phyloP scores from a whole-genome alignment of 2,113 vertebrate genomes.

The Lasiurus cinereus region DNA sequence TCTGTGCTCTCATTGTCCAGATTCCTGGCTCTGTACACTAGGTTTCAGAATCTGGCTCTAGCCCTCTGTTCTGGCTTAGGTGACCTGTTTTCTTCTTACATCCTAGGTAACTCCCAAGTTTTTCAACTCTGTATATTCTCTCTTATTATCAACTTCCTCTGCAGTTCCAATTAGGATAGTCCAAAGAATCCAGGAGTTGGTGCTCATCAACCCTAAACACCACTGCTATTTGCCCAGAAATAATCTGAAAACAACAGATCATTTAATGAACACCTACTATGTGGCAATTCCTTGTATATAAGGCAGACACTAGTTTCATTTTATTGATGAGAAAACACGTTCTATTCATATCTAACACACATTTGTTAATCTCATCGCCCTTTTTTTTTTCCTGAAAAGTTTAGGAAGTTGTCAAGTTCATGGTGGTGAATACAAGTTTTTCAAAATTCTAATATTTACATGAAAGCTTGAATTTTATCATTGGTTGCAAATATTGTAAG shows the following conservation, averaged over 20 bases:
- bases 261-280: not conserved
- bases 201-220: not conserved
- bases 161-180: not conserved
- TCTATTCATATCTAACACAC: not conserved
- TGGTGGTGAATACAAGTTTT: slow-evolving; percentile 13
- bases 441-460: slow-evolving; percentile 54
- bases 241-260: slow-evolving; percentile 6
- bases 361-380: slow-evolving; percentile 25
- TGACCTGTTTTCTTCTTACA: not conserved
- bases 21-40: not conserved
- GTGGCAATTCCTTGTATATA: not conserved
- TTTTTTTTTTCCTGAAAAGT: slow-evolving; percentile 13
- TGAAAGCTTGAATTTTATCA: slow-evolving; percentile 48
- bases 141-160: not conserved
- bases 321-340: slow-evolving; percentile 40
- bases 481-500: slow-evolving; percentile 24
- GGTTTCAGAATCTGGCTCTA: slow-evolving; percentile 44
- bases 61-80: slow-evolving; percentile 18
- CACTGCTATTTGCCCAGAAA: slow-evolving; percentile 4
- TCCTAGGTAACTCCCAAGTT: not conserved
- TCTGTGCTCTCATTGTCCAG: not conserved
- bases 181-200: not conserved
- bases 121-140: not conserved
- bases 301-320: not conserved
- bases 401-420: slow-evolving; percentile 34